phyloP scores from a whole-genome alignment of 2,888 invertebrate genomes.

The Carpatolechia fugitivella region DNA sequence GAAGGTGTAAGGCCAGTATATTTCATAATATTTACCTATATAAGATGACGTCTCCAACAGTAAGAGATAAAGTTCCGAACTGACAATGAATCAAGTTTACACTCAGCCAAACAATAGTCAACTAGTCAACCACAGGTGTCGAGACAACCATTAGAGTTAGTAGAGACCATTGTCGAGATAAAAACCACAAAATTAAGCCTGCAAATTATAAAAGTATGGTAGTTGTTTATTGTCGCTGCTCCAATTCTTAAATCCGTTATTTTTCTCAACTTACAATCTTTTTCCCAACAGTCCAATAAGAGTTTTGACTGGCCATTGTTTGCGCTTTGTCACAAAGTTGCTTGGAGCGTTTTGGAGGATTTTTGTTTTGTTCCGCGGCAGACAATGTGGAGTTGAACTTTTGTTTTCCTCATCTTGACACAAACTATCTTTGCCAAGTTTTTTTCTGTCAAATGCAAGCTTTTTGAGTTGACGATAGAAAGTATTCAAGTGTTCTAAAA shows the following conservation, averaged over 20 bases:
- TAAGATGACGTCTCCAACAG: no score
- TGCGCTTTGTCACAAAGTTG: slow-evolving; percentile 24
- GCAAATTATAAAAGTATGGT: neutral
- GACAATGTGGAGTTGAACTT: slow-evolving; percentile 32
- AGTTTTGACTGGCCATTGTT: slow-evolving; percentile 26
- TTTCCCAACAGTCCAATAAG: slow-evolving; percentile 10
- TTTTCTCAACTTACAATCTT: slow-evolving; percentile 6
- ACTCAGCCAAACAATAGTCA: no score
- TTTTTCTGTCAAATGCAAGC: neutral
- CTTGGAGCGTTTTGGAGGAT: slow-evolving; percentile 15
- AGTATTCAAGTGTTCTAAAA: no score
- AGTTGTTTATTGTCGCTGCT: neutral
- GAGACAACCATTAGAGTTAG: no score
- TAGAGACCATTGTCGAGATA: no score
- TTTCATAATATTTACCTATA: no score
- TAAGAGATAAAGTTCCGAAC: no score
- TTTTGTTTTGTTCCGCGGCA: slow-evolving; percentile 27
- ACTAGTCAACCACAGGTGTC: no score
- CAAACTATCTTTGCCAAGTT: slow-evolving; percentile 1
- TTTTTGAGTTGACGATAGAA: neutral
- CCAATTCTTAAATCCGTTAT: neutral
- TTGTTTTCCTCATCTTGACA: slow-evolving; percentile 16
- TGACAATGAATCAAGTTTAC: no score
- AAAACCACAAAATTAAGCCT: no score
- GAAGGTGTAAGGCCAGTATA: no score